Conservation (phyloP, 2,797 vertebrate species). For the Paguma larvata region DNA sequence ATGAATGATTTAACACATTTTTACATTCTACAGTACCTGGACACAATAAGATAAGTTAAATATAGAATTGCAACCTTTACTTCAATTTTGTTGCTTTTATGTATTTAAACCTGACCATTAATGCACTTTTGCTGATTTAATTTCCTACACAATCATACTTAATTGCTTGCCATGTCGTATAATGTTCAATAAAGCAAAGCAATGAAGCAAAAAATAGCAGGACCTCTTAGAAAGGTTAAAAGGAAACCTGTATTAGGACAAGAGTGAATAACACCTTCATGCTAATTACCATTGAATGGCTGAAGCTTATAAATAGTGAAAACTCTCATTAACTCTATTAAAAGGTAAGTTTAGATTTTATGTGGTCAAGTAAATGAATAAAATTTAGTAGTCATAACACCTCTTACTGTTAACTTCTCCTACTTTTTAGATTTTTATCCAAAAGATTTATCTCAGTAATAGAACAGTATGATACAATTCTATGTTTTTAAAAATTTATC, state of each 20-base stretch:
- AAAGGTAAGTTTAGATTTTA: conserved; percentile 76
- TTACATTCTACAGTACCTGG: background rate
- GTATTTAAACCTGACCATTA: conserved; percentile 80
- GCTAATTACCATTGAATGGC: conserved; percentile 82
- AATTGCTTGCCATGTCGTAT: conserved; percentile 82
- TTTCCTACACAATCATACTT: conserved; percentile 84
- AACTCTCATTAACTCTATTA: conserved; percentile 84
- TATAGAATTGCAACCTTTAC: conserved; percentile 69
- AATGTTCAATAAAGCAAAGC: conserved; percentile 87
- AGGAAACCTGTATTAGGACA: conserved; percentile 81
- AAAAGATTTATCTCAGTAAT: background rate
- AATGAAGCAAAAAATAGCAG: conserved; percentile 86
- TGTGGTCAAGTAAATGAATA: conserved; percentile 74
- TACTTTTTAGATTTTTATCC: conserved; percentile 48
- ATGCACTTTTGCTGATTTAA: conserved; percentile 83
- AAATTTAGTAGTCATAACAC: conserved; percentile 68
- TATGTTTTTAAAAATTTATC: background rate
- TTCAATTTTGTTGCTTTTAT: conserved; percentile 77
- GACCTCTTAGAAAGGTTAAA: conserved; percentile 83
- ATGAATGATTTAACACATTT: conserved; percentile 40
- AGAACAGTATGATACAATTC: background rate
- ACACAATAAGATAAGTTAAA: conserved; percentile 59
- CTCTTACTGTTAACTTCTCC: conserved; percentile 48
- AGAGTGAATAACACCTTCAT: conserved; percentile 84
- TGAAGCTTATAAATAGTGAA: conserved; percentile 81